Percentiles rank a stretch among this genome's conserved stretches.
phyloP scores from a whole-genome alignment of 1,140 invertebrate species.

The Brachionus rubens region DNA sequence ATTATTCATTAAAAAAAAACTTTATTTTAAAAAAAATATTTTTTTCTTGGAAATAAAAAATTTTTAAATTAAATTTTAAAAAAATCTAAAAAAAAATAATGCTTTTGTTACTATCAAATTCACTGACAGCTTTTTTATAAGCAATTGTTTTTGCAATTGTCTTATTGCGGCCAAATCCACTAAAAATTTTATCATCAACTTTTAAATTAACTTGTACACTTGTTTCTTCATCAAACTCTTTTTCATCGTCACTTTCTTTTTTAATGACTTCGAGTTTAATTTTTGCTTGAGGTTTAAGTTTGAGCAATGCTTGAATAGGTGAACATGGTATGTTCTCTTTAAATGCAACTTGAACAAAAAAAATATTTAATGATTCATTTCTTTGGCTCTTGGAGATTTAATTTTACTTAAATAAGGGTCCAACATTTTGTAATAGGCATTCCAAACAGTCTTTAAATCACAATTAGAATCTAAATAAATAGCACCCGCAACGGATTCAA shows the following conservation, averaged over 20 bases:
- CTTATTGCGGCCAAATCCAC: neutral
- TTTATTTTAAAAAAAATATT: neutral
- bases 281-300: neutral
- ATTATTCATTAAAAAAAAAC: neutral
- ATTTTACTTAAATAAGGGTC: conserved; percentile 73
- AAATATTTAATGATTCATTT: conserved; percentile 53
- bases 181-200: conserved; percentile 16
- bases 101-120: neutral
- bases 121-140: conserved; percentile 23
- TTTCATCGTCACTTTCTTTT: neutral
- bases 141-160: conserved; percentile 24
- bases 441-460: conserved; percentile 92
- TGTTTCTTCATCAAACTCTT: neutral
- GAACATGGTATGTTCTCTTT: conserved; percentile 28
- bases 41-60: too few relatives aligned
- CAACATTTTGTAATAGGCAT: conserved; percentile 91
- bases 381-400: conserved; percentile 70
- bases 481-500: conserved; percentile 94
- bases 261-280: neutral
- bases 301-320: conserved; percentile 33
- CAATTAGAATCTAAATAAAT: conserved; percentile 91
- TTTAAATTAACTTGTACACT: neutral
- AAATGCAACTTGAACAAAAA: neutral
- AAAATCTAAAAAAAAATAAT: conserved; percentile 27
- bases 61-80: neutral